phyloP scores from a whole-genome alignment of 2,797 vertebrate species.

The Capromys pilorides region DNA sequence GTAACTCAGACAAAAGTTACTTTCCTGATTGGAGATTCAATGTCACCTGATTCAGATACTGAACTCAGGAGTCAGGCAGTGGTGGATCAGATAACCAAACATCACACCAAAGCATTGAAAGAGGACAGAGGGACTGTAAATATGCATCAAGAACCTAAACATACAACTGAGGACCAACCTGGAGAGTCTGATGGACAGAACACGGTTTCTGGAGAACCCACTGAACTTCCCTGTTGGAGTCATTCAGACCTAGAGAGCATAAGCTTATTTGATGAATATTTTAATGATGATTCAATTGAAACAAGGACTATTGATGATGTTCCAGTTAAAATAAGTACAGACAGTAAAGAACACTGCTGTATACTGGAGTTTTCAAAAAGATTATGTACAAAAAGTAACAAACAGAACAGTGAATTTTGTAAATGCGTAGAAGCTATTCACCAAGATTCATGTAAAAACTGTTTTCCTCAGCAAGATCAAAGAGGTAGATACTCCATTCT shows the following conservation, averaged over 20 bases:
- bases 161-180: conserved; percentile 91
- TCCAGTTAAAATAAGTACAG: conserved; percentile 83
- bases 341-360: conserved; percentile 81
- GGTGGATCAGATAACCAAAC: conserved; percentile 90
- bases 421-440: conserved; percentile 87
- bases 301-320: conserved; percentile 92
- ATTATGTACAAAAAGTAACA: conserved; percentile 80
- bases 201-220: conserved; percentile 86
- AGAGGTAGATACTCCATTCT: conserved; percentile 89
- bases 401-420: conserved; percentile 86
- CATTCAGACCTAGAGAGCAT: conserved; percentile 85
- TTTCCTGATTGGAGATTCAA: conserved; percentile 97
- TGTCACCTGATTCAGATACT: conserved; percentile 98
- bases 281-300: conserved; percentile 91
- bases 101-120: conserved; percentile 88
- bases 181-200: conserved; percentile 85
- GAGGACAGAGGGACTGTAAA: conserved; percentile 84
- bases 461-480: conserved; percentile 91
- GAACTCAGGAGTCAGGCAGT: conserved; percentile 92
- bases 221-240: conserved; percentile 89
- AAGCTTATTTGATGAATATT: conserved; percentile 94
- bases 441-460: conserved; percentile 89
- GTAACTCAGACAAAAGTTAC: conserved; percentile 92
- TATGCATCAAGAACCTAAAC: conserved; percentile 83
- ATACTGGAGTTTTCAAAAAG: conserved; percentile 85